Evolutionary conservation across 2,797 vertebrate genomes (phyloP).

Genomic region (Vultur gryphus): DNA sequence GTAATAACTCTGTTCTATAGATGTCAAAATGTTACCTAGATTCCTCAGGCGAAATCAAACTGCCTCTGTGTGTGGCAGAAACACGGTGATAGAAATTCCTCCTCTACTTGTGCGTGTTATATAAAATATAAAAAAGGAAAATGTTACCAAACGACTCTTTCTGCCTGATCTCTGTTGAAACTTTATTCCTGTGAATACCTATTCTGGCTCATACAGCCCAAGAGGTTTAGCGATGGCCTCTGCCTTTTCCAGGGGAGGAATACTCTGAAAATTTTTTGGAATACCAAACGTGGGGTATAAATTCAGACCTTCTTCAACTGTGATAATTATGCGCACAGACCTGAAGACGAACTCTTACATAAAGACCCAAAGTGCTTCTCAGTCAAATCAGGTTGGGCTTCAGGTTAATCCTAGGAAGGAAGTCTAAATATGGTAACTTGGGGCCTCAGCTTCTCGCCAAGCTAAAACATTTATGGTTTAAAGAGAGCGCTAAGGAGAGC

Average conservation of each 20-base stretch:
- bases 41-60: background rate
- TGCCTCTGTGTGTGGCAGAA: background rate
- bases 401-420: background rate
- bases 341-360: background rate
- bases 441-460: background rate
- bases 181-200: background rate
- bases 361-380: background rate
- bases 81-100: background rate
- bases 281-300: background rate
- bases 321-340: background rate
- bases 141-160: background rate
- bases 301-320: background rate
- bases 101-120: fast-evolving
- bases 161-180: background rate
- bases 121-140: background rate
- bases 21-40: background rate
- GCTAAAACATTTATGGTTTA: background rate
- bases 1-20: background rate
- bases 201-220: background rate
- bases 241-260: background rate
- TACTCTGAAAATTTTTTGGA: background rate
- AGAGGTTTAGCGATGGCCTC: background rate
- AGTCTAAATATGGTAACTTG: background rate
- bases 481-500: background rate
- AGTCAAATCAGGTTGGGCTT: background rate